Conservation (phyloP, 1,140 invertebrate genomes). For the Harlomillsia oculata region DNA sequence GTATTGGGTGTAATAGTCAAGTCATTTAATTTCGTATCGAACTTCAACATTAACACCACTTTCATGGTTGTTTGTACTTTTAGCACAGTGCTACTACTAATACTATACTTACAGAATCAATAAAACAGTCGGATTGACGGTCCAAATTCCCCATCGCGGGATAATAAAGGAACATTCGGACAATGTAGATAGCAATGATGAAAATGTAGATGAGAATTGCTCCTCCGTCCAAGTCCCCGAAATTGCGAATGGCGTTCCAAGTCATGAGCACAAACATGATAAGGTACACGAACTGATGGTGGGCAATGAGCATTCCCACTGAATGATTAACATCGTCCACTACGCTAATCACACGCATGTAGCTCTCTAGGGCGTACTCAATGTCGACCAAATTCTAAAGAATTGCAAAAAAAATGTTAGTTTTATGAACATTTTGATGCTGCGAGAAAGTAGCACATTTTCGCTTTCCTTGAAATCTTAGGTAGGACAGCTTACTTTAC, state of each 20-base stretch:
- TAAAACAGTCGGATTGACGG: conserved; percentile 15
- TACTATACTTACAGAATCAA: too few relatives aligned
- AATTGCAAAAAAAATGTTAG: neutral
- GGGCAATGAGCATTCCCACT: conserved; percentile 6
- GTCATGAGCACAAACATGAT: conserved; percentile 10
- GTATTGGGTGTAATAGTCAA: too few relatives aligned
- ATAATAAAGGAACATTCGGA: conserved; percentile 8
- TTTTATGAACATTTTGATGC: neutral
- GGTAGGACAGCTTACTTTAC: too few relatives aligned
- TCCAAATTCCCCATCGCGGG: conserved; percentile 22
- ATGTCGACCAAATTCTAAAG: conserved; percentile 8
- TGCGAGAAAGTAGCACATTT: neutral
- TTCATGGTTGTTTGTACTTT: too few relatives aligned
- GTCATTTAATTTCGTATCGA: too few relatives aligned
- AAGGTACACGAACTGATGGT: conserved; percentile 16
- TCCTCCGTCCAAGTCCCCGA: neutral
- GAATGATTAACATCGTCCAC: conserved; percentile 16
- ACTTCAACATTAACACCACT: too few relatives aligned
- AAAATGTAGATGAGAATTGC: conserved; percentile 4
- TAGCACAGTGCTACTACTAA: too few relatives aligned
- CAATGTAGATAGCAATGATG: neutral
- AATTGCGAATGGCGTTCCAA: conserved; percentile 8
- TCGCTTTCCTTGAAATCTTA: too few relatives aligned
- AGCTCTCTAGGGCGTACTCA: neutral
- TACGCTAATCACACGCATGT: conserved; percentile 4